Evolutionary conservation across 2,888 invertebrate species (phyloP), one percentile per base, ranked within the genome.

Genomic region (Tryphoninae sp.): DNA sequence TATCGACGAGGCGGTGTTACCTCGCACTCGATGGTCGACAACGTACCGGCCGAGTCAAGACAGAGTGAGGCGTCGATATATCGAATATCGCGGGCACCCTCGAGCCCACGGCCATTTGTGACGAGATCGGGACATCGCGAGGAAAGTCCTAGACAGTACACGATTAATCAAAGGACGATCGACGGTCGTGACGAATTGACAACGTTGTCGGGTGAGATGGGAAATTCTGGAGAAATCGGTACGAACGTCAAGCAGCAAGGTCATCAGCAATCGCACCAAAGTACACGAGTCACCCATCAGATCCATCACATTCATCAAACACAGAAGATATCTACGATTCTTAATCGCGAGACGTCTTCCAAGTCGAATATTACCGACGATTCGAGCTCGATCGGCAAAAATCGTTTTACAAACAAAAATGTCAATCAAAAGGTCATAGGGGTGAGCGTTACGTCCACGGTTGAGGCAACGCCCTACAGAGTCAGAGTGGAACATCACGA

Each of bases 381-480:
- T 22, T 22, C 68, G 9, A 62, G 26, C 19, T 26, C 77, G 9
- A 19, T 64, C 23, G 80, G 68, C 65, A 84, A 80, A n/a, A 71
- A 65, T 62, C 75, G 73, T 8, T 55, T 65, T 42, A 71, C 23
- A 8, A 75, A 76, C 8, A 85, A 84, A 62, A 77, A 78, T 55
- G 55, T 82, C 3, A 84, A 84, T 81, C 84, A 84, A 78, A 91
- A 92, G 83, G 90, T 88, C 85, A 93, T 88, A 91, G 94, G 91
- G 51, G 94, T 94, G 59, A 93, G 94, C 87, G 94, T 94, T 76
- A 94, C 94, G 6, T 94, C 94, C 8, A 94, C 94, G 7, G 93
- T 94, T 16, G 94, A 94, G 72, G 93, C 94, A 4, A 94, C 93
- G 2, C 93, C 94, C 74, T 93, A 93, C 76, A 92, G 89, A 79